phyloP scores from a whole-genome alignment of 2,888 invertebrate species.

The Tridacna crocea region DNA sequence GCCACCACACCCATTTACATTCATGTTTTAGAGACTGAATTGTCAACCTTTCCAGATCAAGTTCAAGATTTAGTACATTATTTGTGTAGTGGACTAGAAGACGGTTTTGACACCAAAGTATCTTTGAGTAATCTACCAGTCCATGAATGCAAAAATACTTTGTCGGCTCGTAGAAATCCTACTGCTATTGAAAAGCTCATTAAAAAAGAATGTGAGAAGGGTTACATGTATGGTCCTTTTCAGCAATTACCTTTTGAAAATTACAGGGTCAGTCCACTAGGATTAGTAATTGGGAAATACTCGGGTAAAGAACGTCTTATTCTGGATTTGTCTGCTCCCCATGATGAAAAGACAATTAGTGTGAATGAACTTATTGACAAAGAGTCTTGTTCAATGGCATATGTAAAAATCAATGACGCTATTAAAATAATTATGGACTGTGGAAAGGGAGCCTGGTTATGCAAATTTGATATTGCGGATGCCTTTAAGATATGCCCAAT shows the following conservation, averaged over 20 bases:
- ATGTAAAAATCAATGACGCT: slow-evolving; percentile 60
- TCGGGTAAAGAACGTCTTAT: slow-evolving; percentile 48
- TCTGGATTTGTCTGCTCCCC: slow-evolving; percentile 58
- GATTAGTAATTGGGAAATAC: background rate
- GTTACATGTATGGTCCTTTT: background rate
- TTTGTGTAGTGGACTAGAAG: background rate
- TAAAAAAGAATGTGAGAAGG: background rate
- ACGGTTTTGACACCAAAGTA: background rate
- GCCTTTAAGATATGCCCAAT: slow-evolving; percentile 44
- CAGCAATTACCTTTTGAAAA: background rate
- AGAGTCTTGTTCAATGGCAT: slow-evolving; percentile 41
- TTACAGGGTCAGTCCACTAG: background rate
- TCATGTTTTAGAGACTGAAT: no score
- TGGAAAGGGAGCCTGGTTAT: slow-evolving; percentile 34
- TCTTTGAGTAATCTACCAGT: background rate
- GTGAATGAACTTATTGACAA: slow-evolving; percentile 57
- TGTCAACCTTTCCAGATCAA: no score
- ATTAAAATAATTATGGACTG: slow-evolving; percentile 36
- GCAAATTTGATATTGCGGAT: slow-evolving; percentile 52
- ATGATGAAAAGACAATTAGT: slow-evolving; percentile 38
- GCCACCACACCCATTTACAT: no score
- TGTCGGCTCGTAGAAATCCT: background rate
- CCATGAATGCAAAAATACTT: background rate
- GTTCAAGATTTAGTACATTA: background rate
- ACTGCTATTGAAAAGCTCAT: background rate